These are phyloP conservation scores for Lasioglossum calceatum DNA, from an alignment of 2,888 invertebrate genomes.

Conservation along the genomic window DNA sequence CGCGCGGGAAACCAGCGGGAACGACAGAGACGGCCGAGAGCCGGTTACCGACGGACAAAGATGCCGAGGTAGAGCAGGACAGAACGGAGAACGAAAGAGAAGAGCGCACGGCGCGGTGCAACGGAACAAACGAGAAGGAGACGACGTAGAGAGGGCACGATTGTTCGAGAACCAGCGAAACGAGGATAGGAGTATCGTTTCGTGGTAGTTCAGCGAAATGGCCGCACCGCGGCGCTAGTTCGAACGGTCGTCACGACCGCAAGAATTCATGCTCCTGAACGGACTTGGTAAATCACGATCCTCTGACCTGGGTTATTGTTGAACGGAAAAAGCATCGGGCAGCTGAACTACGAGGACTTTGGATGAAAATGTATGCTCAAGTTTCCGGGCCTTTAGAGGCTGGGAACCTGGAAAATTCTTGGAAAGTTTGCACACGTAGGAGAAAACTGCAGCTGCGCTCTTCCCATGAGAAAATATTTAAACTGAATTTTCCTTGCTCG, in stretches of 20 bases:
- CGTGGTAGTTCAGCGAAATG: slow-evolving; percentile 17
- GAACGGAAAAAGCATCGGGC: slow-evolving; percentile 29
- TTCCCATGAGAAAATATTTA: neutral
- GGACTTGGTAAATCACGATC: slow-evolving; percentile 26
- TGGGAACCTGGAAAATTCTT: slow-evolving; percentile 17
- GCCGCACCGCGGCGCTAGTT: slow-evolving; percentile 49
- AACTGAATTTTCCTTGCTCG: neutral
- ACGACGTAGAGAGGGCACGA: slow-evolving; percentile 16
- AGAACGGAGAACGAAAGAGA: neutral
- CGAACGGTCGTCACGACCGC: neutral
- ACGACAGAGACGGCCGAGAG: slow-evolving; percentile 9
- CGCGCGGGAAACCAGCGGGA: neutral
- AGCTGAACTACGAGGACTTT: slow-evolving; percentile 39
- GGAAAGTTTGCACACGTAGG: slow-evolving; percentile 12
- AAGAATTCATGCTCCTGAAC: slow-evolving; percentile 8
- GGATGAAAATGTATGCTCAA: slow-evolving; percentile 8
- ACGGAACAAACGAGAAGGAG: slow-evolving; percentile 34
- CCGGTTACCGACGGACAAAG: slow-evolving; percentile 12
- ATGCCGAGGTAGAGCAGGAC: slow-evolving; percentile 8
- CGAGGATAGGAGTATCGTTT: slow-evolving; percentile 30
- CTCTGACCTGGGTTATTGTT: slow-evolving; percentile 53
- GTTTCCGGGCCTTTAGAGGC: slow-evolving; percentile 5
- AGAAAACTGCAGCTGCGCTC: neutral
- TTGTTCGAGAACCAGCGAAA: neutral
- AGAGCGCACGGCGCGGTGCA: neutral